A percentile compares a stretch with the other conserved stretches of the same genome.
phyloP scores from a whole-genome alignment of 2,113 vertebrate species.

The Urocolius indicus region DNA sequence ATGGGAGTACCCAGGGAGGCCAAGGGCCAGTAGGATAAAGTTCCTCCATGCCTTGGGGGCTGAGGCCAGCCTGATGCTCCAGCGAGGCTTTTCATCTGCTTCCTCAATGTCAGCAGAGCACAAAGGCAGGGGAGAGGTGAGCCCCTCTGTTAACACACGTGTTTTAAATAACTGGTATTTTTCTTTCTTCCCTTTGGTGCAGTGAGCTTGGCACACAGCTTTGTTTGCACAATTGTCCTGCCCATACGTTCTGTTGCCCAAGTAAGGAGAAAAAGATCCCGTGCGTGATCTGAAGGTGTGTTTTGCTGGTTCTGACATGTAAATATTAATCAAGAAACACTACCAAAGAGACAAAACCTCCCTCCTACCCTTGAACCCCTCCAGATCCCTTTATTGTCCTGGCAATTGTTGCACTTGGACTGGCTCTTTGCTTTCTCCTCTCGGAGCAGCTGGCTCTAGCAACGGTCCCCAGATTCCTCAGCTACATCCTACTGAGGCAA shows the following conservation, averaged over 20 bases:
- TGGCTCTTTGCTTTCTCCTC: conserved; percentile 37
- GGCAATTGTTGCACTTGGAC: conserved; percentile 72
- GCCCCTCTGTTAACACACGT: conserved; percentile 14
- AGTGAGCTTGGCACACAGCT: conserved; percentile 18
- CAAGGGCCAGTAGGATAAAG: not conserved
- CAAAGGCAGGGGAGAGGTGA: conserved; percentile 12
- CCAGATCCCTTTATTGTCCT: conserved; percentile 27
- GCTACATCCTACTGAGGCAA: conserved; percentile 70
- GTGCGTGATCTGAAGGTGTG: not conserved
- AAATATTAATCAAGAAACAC: conserved; percentile 49
- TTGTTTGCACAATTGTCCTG: conserved; percentile 39
- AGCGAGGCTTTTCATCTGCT: not conserved
- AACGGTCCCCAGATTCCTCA: conserved; percentile 62
- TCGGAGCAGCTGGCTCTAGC: conserved; percentile 52
- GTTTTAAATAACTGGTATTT: conserved; percentile 64
- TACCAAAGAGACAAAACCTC: not conserved
- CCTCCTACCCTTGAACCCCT: conserved; percentile 1
- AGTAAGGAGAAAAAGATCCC: conserved; percentile 45
- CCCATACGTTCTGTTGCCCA: not conserved
- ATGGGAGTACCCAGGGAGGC: not conserved
- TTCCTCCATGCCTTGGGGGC: accelerated
- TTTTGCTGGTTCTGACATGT: conserved; percentile 10
- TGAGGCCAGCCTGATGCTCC: not conserved
- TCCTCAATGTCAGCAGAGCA: not conserved
- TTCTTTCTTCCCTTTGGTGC: not conserved